Evolutionary conservation across 2,888 invertebrate genomes (phyloP).

Genomic region (Drosophila meridionalis): DNA sequence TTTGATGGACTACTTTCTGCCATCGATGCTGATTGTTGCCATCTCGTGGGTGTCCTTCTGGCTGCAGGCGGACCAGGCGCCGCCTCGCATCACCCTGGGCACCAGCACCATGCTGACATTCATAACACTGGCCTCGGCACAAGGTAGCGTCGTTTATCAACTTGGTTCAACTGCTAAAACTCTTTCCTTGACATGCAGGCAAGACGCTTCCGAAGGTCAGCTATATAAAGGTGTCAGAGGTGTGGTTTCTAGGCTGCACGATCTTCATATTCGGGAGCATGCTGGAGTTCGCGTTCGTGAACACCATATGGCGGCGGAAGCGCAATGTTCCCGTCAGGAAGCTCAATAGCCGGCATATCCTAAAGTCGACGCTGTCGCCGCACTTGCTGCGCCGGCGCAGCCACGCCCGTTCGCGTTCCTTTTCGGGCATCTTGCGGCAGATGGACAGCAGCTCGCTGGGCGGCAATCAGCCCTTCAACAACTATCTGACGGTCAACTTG

Average conservation of each 20-base stretch:
- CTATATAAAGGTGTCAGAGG: conserved; percentile 95
- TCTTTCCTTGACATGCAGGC: conserved; percentile 72
- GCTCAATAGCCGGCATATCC: conserved; percentile 91
- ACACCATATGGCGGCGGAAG: conserved; percentile 94
- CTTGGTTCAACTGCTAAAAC: background rate
- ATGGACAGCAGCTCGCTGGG: conserved; percentile 85
- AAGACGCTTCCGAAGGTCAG: conserved; percentile 95
- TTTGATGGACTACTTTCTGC: conserved; percentile 94
- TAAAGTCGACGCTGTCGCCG: conserved; percentile 93
- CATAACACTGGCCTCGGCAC: conserved; percentile 93
- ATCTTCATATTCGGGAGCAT: conserved; percentile 94
- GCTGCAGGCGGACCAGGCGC: conserved; percentile 94
- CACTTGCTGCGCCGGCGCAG: conserved; percentile 90
- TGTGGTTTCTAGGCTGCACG: conserved; percentile 94
- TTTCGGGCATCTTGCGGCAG: conserved; percentile 65
- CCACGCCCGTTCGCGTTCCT: conserved; percentile 90
- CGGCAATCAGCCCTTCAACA: conserved; percentile 88
- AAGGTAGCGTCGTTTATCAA: conserved; percentile 84
- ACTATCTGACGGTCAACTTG: conserved; percentile 90
- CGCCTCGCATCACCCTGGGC: conserved; percentile 92
- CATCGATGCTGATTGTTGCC: conserved; percentile 93
- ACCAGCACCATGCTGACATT: conserved; percentile 95
- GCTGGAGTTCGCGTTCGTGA: conserved; percentile 95
- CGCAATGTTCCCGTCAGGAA: conserved; percentile 84
- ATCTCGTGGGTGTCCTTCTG: conserved; percentile 96